Evolutionary conservation across 2,888 invertebrate genomes (phyloP).

Genomic region (Fragum fragum): DNA sequence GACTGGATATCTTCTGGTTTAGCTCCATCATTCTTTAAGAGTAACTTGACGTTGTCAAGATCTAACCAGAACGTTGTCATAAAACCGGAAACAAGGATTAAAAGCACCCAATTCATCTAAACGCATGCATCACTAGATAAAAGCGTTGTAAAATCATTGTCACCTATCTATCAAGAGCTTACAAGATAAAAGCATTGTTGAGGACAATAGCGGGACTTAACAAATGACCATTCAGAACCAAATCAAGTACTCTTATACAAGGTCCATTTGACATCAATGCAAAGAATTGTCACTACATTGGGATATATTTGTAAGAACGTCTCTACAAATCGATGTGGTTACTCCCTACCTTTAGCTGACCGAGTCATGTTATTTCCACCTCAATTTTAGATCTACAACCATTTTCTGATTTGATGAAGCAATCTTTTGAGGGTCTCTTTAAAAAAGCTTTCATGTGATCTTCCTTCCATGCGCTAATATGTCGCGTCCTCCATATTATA

Average conservation of each 20-base stretch:
- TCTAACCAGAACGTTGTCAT: slow-evolving; percentile 13
- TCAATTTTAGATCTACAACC: too few relatives aligned
- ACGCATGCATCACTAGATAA: slow-evolving; percentile 53
- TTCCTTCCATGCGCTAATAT: too few relatives aligned
- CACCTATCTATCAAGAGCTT: slow-evolving; percentile 32
- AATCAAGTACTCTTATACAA: slow-evolving; percentile 12
- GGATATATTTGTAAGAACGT: slow-evolving; percentile 24
- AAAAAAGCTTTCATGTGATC: too few relatives aligned
- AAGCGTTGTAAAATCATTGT: slow-evolving; percentile 42
- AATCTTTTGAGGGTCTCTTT: too few relatives aligned
- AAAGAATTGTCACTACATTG: slow-evolving; percentile 13
- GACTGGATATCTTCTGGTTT: too few relatives aligned
- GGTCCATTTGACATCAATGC: slow-evolving; percentile 36
- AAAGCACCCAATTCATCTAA: slow-evolving; percentile 38
- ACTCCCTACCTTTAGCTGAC: slow-evolving; percentile 1
- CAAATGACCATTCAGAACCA: slow-evolving; percentile 26
- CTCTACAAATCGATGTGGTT: slow-evolving; percentile 9
- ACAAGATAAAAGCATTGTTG: slow-evolving; percentile 30
- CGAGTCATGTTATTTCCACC: too few relatives aligned
- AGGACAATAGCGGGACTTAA: slow-evolving; percentile 7
- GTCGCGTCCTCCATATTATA: too few relatives aligned
- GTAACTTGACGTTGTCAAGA: slow-evolving; percentile 40
- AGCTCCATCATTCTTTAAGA: slow-evolving; percentile 16
- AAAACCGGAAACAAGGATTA: slow-evolving; percentile 22
- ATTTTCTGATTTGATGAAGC: too few relatives aligned